A percentile compares a stretch with the other conserved stretches of the same genome.
phyloP scores from a whole-genome alignment of 2,113 vertebrate genomes.

The Malaclemys terrapin region DNA sequence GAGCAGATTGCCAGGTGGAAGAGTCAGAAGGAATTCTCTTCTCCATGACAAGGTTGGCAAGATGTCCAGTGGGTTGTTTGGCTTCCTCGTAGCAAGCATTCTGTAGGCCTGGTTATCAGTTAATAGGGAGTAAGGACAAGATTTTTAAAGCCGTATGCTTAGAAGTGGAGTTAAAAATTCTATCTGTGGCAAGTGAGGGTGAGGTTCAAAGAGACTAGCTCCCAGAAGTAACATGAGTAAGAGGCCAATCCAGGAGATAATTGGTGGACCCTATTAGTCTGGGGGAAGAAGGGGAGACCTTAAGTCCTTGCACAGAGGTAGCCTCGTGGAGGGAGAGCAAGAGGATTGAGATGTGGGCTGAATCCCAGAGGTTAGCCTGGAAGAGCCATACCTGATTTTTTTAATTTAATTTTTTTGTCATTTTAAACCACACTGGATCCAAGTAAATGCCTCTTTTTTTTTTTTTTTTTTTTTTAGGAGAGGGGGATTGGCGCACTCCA shows the following conservation, averaged over 20 bases:
- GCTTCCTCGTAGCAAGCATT: background rate
- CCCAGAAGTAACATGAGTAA: background rate
- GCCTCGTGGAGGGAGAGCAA: rapidly evolving
- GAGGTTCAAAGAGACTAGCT: background rate
- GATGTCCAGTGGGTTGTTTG: background rate
- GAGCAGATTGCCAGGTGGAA: background rate
- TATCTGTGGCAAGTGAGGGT: background rate
- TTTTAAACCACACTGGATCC: background rate
- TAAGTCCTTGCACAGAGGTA: background rate
- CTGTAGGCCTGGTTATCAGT: background rate
- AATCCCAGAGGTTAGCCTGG: background rate
- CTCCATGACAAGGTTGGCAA: background rate
- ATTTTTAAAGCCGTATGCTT: background rate
- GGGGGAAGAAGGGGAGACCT: background rate
- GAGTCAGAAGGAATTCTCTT: background rate
- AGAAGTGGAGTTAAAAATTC: background rate
- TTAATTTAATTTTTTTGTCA: background rate
- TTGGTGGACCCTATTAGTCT: background rate
- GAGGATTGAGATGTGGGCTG: background rate
- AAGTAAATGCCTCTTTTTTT: background rate
- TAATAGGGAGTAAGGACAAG: background rate
- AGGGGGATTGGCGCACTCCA: background rate
- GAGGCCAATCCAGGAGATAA: background rate
- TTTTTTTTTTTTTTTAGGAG: background rate
- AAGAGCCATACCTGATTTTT: rapidly evolving